phyloP scores from a whole-genome alignment of 2,113 vertebrate species.

The Cyphomyrus plagiostoma region DNA sequence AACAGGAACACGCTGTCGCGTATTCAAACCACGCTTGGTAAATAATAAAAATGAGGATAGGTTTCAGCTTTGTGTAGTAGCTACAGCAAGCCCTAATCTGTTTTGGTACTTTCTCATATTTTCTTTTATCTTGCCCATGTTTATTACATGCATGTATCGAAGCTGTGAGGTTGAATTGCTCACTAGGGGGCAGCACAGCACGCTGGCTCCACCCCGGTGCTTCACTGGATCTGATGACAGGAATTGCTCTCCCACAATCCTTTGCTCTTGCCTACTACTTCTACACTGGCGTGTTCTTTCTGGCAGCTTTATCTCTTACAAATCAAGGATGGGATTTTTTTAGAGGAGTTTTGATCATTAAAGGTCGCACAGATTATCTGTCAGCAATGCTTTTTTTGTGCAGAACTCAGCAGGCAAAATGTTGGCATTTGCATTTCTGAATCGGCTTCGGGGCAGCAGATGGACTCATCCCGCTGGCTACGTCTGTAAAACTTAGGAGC shows the following conservation, averaged over 20 bases:
- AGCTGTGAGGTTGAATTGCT: not conserved
- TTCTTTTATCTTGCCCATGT: not conserved
- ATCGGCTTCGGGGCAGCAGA: constrained; percentile 19
- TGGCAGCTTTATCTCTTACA: constrained; percentile 16
- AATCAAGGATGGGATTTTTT: not conserved
- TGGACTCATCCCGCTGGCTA: not conserved
- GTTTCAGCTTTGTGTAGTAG: not conserved
- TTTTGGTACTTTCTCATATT: not conserved
- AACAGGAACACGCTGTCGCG: not conserved
- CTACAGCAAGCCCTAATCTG: not conserved
- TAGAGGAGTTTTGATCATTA: not conserved
- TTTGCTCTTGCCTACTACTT: not conserved
- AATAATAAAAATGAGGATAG: not conserved
- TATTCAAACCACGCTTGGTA: not conserved
- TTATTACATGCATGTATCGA: not conserved
- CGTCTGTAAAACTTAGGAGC: not conserved
- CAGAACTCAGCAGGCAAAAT: constrained; percentile 19
- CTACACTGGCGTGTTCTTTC: constrained; percentile 8
- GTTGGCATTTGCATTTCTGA: constrained; percentile 4
- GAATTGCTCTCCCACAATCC: not conserved
- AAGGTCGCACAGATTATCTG: constrained; percentile 12
- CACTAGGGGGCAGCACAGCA: not conserved
- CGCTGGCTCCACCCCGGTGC: not conserved
- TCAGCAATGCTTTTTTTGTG: not conserved
- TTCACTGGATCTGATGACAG: not conserved